These are phyloP conservation scores for Papilio glaucus DNA, from an alignment of 1,140 invertebrate species.

Conservation along the genomic window DNA sequence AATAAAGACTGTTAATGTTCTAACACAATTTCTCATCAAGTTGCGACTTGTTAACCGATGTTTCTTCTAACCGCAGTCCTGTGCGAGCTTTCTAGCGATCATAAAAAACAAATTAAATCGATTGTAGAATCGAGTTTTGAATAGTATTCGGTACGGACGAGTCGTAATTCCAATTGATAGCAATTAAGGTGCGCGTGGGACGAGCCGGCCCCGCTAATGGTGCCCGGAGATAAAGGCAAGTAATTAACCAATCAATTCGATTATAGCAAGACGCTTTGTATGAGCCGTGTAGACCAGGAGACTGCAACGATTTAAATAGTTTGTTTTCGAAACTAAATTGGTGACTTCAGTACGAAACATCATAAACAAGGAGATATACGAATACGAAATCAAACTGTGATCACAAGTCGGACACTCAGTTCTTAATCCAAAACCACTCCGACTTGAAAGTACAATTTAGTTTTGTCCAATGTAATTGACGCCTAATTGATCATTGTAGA, in stretches of 20 bases:
- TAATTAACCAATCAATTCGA: conserved; percentile 74
- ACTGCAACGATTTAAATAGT: conserved; percentile 1
- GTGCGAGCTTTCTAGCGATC: conserved; percentile 21
- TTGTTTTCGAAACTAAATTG: neutral
- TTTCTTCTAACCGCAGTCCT: neutral
- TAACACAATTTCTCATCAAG: conserved; percentile 21
- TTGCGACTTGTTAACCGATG: conserved; percentile 15
- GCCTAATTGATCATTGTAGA: too few species aligned
- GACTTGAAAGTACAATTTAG: too few species aligned
- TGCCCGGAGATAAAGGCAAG: conserved; percentile 58
- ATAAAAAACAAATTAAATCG: conserved; percentile 48
- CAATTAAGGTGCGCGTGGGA: conserved; percentile 64
- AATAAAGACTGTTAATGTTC: conserved; percentile 15
- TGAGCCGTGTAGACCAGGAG: conserved; percentile 51
- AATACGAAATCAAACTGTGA: too few species aligned
- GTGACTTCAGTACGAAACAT: too few species aligned
- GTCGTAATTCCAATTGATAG: conserved; percentile 56
- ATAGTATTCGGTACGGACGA: conserved; percentile 38
- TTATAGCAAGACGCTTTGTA: conserved; percentile 61
- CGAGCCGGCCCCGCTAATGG: conserved; percentile 59
- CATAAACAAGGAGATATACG: too few species aligned
- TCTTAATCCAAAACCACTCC: too few species aligned
- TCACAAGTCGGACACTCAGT: too few species aligned
- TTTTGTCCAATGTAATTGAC: too few species aligned
- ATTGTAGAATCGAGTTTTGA: conserved; percentile 42